Evolutionary conservation across 2,113 vertebrate genomes (phyloP).

Genomic region (Arizona elegans): DNA sequence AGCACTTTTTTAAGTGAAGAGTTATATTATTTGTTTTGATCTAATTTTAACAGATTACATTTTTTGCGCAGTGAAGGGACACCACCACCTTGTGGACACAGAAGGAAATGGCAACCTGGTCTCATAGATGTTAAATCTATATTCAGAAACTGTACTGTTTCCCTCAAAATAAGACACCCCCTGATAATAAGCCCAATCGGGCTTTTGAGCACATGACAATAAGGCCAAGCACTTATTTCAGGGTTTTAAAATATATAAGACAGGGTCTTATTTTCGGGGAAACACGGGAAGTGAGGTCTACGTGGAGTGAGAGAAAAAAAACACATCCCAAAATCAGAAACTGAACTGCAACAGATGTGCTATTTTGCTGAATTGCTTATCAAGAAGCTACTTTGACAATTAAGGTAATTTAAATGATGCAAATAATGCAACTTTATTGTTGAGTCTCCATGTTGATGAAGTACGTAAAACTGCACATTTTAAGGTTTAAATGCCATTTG

Average conservation of each 20-base stretch:
- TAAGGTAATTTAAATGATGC: not conserved
- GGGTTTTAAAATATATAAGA: too few relatives aligned
- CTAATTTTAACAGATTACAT: not conserved
- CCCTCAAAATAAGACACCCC: too few relatives aligned
- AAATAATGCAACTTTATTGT: not conserved
- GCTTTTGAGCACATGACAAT: too few relatives aligned
- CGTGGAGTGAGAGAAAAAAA: not conserved
- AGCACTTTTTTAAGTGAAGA: not conserved
- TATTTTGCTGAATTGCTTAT: not conserved
- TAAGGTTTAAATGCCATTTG: slow-evolving; percentile 62
- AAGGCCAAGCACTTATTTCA: too few relatives aligned
- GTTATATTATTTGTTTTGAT: not conserved
- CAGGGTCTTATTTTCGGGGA: too few relatives aligned
- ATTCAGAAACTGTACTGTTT: not conserved
- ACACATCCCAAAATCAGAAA: not conserved
- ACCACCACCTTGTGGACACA: not conserved
- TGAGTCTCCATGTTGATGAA: not conserved
- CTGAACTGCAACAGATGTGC: not conserved
- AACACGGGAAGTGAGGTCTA: not conserved
- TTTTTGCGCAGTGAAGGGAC: not conserved
- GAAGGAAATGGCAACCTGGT: not conserved
- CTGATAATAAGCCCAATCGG: too few relatives aligned
- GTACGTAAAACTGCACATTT: not conserved
- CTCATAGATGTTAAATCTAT: too few relatives aligned
- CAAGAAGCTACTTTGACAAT: not conserved